These are phyloP conservation scores for Crepidodera aurea DNA, from an alignment of 2,888 invertebrate genomes.

Conservation along the genomic window DNA sequence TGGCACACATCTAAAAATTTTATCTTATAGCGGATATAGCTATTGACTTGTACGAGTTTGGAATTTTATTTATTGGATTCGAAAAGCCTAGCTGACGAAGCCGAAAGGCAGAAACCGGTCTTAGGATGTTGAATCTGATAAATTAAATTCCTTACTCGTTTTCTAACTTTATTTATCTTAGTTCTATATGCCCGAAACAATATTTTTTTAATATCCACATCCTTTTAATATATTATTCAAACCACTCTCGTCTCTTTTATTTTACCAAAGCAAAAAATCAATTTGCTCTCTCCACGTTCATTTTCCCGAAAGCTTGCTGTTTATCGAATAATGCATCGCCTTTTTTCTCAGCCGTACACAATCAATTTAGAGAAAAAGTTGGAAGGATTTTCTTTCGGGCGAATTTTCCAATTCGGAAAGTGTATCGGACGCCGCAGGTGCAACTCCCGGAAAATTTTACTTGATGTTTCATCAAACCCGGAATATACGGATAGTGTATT, in stretches of 20 bases:
- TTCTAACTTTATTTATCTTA: too few relatives aligned
- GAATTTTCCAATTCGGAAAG: conserved; percentile 47
- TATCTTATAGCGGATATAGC: too few relatives aligned
- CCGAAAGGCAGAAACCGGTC: too few relatives aligned
- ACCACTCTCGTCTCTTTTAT: background rate
- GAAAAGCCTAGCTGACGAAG: too few relatives aligned
- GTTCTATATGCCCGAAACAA: too few relatives aligned
- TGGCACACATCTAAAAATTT: too few relatives aligned
- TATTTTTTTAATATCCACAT: too few relatives aligned
- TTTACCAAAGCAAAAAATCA: conserved; percentile 11
- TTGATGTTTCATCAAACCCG: conserved; percentile 48
- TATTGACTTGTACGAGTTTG: too few relatives aligned
- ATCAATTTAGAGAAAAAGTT: conserved; percentile 24
- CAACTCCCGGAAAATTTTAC: conserved; percentile 51
- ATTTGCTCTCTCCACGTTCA: background rate
- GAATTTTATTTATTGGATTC: too few relatives aligned
- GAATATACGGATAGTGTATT: conserved; percentile 38
- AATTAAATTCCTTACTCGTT: too few relatives aligned
- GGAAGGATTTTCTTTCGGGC: conserved; percentile 15
- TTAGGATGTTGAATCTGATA: too few relatives aligned
- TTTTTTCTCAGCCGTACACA: conserved; percentile 19
- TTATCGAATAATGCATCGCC: conserved; percentile 23
- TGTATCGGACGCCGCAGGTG: conserved; percentile 54
- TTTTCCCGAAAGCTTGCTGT: conserved; percentile 14
- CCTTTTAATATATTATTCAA: too few relatives aligned